phyloP scores from a whole-genome alignment of 2,888 invertebrate genomes.

The Timema cristinae region DNA sequence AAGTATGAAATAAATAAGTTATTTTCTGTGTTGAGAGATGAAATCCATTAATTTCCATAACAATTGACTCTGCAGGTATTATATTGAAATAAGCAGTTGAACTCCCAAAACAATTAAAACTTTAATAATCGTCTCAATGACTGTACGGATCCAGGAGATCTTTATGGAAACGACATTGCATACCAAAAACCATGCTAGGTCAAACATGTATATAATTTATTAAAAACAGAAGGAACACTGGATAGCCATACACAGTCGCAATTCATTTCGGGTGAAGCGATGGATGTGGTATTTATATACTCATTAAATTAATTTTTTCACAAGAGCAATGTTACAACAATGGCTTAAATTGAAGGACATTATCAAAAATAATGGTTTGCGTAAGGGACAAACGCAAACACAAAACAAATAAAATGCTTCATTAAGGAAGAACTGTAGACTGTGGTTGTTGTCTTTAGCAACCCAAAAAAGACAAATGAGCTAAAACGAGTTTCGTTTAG shows the following conservation, averaged over 20 bases:
- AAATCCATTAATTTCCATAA: neutral
- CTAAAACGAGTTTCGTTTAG: neutral
- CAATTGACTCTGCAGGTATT: neutral
- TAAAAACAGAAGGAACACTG: too few species aligned
- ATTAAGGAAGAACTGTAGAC: neutral
- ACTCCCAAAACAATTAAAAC: neutral
- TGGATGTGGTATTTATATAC: neutral
- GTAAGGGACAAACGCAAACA: neutral
- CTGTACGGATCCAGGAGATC: neutral
- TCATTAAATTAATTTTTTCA: neutral
- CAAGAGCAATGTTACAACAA: constrained; percentile 3
- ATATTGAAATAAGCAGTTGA: neutral
- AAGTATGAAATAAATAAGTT: neutral
- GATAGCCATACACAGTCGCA: neutral
- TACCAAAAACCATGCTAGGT: neutral
- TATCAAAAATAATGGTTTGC: neutral
- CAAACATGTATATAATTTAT: neutral
- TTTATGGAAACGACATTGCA: neutral
- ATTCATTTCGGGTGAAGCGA: neutral
- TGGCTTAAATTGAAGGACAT: neutral
- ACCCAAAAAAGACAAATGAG: neutral
- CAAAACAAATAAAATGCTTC: neutral
- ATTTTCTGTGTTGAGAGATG: neutral
- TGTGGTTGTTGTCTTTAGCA: neutral
- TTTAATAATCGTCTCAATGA: neutral